phyloP scores from a whole-genome alignment of 1,140 invertebrate genomes.

The Drosophila nigromelanica region DNA sequence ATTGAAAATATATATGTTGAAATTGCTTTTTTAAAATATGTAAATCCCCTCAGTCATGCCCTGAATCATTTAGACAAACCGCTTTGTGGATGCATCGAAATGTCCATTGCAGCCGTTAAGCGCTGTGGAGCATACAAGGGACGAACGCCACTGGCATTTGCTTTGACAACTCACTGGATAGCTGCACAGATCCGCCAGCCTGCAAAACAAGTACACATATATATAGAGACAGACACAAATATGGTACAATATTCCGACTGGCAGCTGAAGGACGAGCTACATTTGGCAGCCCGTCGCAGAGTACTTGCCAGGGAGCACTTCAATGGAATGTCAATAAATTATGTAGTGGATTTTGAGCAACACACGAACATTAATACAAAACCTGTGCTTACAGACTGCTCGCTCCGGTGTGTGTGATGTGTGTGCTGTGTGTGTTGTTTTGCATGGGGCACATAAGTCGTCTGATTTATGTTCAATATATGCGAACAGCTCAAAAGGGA shows the following conservation, averaged over 20 bases:
- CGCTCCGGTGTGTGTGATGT: neutral
- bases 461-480: conserved; percentile 75
- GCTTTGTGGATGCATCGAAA: conserved; percentile 25
- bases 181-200: neutral
- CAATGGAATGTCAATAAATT: conserved; percentile 76
- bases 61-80: conserved; percentile 35
- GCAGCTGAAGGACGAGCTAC: conserved; percentile 58
- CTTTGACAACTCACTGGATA: conserved; percentile 54
- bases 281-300: conserved; percentile 55
- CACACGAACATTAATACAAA: conserved; percentile 45
- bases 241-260: conserved; percentile 54
- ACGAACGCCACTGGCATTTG: conserved; percentile 48
- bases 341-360: conserved; percentile 72
- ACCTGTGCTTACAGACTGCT: conserved; percentile 16
- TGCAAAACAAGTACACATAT: conserved; percentile 16
- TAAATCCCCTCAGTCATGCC: conserved; percentile 12
- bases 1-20: neutral
- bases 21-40: neutral
- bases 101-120: conserved; percentile 27
- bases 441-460: conserved; percentile 66
- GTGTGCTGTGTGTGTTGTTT: conserved; percentile 17
- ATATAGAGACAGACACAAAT: conserved; percentile 36
- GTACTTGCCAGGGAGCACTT: conserved; percentile 44
- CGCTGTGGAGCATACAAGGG: conserved; percentile 25
- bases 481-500: conserved; percentile 50